Evolutionary conservation across 2,888 invertebrate species (phyloP).

Genomic region (Polymixis flavicincta): DNA sequence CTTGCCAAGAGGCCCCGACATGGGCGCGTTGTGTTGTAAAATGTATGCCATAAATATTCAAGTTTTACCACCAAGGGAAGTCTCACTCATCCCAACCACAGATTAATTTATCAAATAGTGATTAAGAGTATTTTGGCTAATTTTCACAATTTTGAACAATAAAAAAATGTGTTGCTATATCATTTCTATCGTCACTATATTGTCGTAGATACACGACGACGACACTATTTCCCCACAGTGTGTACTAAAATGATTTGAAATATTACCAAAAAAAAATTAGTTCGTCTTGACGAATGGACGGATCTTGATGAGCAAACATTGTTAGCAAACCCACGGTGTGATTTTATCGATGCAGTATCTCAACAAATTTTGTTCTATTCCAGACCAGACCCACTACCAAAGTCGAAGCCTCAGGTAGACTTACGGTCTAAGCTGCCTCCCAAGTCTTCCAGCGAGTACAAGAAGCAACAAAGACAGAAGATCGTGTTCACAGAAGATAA

Average conservation of each 20-base stretch:
- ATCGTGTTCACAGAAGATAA: slow-evolving; percentile 79
- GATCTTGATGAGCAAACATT: slow-evolving; percentile 3
- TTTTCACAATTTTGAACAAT: fast-evolving
- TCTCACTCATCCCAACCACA: no score
- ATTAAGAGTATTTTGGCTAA: no score
- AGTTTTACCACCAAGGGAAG: no score
- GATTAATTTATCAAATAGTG: no score
- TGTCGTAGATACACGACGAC: no score
- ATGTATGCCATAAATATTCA: no score
- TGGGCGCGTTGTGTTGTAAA: not conserved
- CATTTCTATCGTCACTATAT: no score
- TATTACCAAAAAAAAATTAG: not conserved
- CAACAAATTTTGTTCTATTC: not conserved
- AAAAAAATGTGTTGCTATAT: not conserved
- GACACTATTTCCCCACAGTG: not conserved
- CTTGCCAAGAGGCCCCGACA: not conserved
- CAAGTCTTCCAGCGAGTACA: slow-evolving; percentile 59
- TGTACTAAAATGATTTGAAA: not conserved
- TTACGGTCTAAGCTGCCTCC: slow-evolving; percentile 78
- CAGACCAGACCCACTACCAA: slow-evolving; percentile 69
- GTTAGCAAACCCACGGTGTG: not conserved
- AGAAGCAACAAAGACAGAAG: slow-evolving; percentile 77
- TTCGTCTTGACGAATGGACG: not conserved
- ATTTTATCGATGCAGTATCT: not conserved
- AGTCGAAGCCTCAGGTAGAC: slow-evolving; percentile 72